phyloP scores from a whole-genome alignment of 1,140 invertebrate species.

The Aphelenchoides besseyi region DNA sequence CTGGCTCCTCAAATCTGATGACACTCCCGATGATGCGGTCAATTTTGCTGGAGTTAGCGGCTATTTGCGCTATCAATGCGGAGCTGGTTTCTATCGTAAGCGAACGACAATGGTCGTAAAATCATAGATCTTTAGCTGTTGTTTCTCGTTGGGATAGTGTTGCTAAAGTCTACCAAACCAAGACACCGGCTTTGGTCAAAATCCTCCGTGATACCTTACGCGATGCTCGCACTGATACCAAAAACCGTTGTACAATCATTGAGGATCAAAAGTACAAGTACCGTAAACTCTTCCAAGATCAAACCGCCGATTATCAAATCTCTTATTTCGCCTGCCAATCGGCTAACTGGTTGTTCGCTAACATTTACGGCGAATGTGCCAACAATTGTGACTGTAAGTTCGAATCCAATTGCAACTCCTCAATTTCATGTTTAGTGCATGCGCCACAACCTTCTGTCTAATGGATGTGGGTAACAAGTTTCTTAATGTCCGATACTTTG shows the following conservation, averaged over 20 bases:
- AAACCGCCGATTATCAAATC: no score
- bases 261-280: neutral
- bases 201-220: neutral
- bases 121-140: neutral
- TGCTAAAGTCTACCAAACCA: neutral
- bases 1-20: neutral
- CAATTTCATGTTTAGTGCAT: no score
- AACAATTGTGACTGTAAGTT: slow-evolving; percentile 11
- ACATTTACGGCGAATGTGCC: slow-evolving; percentile 1
- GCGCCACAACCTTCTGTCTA: no score
- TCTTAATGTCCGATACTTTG: no score
- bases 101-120: neutral
- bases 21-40: slow-evolving; percentile 12
- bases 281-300: no score
- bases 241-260: slow-evolving; percentile 12
- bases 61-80: slow-evolving; percentile 9
- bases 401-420: no score
- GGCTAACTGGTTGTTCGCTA: slow-evolving; percentile 2
- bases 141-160: neutral
- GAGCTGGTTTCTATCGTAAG: slow-evolving; percentile 23
- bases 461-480: no score
- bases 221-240: slow-evolving; percentile 4
- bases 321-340: slow-evolving; percentile 18
- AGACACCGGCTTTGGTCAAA: neutral
- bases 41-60: neutral